Conservation (phyloP, 2,113 vertebrate genomes). For the Tenrec ecaudatus region DNA sequence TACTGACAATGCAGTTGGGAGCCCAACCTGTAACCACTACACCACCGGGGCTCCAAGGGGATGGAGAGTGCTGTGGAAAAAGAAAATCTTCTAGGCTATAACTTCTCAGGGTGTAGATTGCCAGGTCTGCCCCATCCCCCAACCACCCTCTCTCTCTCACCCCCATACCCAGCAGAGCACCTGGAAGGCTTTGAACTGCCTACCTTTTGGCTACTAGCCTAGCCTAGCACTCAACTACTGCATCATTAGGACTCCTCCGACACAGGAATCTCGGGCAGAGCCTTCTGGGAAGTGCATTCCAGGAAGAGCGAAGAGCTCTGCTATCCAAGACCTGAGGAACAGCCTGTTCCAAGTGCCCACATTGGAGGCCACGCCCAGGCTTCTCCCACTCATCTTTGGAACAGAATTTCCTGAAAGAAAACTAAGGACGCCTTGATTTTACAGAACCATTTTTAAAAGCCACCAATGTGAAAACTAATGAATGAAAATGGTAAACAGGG, state of each 20-base stretch:
- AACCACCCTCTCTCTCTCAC: neutral
- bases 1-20: too few relatives aligned
- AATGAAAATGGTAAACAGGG: neutral
- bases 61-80: neutral
- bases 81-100: neutral
- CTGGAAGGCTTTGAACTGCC: neutral
- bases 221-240: neutral
- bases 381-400: conserved; percentile 37
- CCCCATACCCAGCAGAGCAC: neutral
- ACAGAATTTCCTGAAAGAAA: conserved; percentile 22
- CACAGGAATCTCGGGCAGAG: neutral
- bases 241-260: neutral
- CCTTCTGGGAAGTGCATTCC: neutral
- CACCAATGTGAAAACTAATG: neutral
- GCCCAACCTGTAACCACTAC: too few relatives aligned
- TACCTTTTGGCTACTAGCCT: neutral
- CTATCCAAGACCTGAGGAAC: conserved; percentile 43
- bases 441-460: conserved; percentile 36
- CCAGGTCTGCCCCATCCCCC: neutral
- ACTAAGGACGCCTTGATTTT: neutral
- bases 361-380: neutral
- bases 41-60: neutral
- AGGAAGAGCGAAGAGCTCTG: conserved; percentile 20
- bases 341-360: neutral
- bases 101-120: neutral